phyloP scores from a whole-genome alignment of 2,113 vertebrate genomes.

The Xyrauchen texanus region DNA sequence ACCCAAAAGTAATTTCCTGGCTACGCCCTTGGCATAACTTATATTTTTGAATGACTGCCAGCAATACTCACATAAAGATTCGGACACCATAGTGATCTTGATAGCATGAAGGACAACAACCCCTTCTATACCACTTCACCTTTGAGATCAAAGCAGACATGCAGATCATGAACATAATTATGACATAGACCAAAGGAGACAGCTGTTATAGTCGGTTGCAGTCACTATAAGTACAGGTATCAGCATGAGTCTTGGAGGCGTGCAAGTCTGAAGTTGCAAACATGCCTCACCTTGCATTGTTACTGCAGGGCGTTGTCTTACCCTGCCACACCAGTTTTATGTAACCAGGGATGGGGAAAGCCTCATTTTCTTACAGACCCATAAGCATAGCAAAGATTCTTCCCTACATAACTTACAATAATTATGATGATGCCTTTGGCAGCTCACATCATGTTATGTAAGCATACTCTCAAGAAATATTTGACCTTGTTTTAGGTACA shows the following conservation, averaged over 20 bases:
- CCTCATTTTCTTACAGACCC: background rate
- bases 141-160: no score
- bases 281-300: conserved; percentile 42
- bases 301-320: conserved; percentile 29
- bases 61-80: no score
- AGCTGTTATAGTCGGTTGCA: background rate
- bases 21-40: no score
- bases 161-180: background rate
- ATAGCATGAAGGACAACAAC: background rate
- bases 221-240: background rate
- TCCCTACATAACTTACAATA: conserved; percentile 21
- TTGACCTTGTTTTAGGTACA: background rate
- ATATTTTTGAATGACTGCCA: no score
- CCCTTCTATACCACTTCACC: background rate
- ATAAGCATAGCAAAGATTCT: conserved; percentile 19
- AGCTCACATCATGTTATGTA: conserved; percentile 37
- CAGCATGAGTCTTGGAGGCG: conserved; percentile 30
- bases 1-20: no score
- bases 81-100: no score
- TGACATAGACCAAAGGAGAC: background rate
- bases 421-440: conserved; percentile 1
- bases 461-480: background rate
- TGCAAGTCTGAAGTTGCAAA: conserved; percentile 16
- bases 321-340: conserved; percentile 30
- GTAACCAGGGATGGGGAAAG: background rate